Base-by-base conservation (phyloP, 35 echinoderm and acorn worm species). In the Apostichopus parvimensis region DNA sequence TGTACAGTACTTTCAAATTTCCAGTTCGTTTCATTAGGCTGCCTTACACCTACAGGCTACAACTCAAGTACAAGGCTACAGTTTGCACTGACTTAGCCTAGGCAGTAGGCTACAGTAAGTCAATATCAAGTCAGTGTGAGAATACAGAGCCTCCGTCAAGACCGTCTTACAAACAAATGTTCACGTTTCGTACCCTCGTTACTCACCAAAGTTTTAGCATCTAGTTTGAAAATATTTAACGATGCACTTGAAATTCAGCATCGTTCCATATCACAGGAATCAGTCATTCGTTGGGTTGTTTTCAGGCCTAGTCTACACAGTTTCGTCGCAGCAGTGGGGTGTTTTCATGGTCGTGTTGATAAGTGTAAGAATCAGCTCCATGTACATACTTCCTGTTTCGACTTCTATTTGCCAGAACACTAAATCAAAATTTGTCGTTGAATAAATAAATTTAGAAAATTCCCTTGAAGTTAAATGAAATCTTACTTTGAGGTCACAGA, bases 321-420 rank as follows among this genome's bases (percentile, higher is more conserved):
- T 75, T 22, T 75, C 71, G 15, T 75, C 71, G 71, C n/a, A 75
- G 17, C 20, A 18, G 17, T 75, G n/a, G 71, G 71, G 71, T 75
- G 71, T 75, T 75, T 75, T 75, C 71, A 75, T 20, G 71, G 71
- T 75, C 71, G 21, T 75, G 71, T 75, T 75, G 15, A 20, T 75
- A 75, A 75, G 17, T 75, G 21, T 18, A 22, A 73, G 17, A 75
- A 75, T 4, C 12, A 14, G 14, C 71, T 75, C 71, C 71, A 75
- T 75, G 71, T 75, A 75, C 71, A 75, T 75, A 75, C 71, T 75
- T 75, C 71, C 71, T 75, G 71, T 75, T 75, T 75, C 71, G 71
- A n/a, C 71, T 18, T 13, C 71, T 75, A n/a, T 75, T 75, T 75
- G 71, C 71, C 71, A 75, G 71, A 75, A 75, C 6, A 18, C 20